These are phyloP conservation scores for Sigmodon hispidus DNA, from an alignment of 2,113 vertebrate genomes.

Conservation along the genomic window DNA sequence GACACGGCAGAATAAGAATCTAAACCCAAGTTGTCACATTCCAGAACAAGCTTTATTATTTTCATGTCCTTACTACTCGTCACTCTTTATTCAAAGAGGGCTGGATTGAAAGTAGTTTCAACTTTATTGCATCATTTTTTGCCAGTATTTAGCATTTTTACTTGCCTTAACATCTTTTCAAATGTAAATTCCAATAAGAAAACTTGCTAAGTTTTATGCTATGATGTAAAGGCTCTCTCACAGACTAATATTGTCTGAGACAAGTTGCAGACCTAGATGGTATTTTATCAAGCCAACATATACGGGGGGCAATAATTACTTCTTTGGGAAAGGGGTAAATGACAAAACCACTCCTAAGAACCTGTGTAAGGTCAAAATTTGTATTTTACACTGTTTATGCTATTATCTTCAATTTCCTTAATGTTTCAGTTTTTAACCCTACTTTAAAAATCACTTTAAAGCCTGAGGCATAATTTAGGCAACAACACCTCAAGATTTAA, in stretches of 20 bases:
- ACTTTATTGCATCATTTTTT: not conserved
- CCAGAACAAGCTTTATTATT: not conserved
- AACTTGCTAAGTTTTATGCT: not conserved
- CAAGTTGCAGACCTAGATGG: constrained; percentile 66
- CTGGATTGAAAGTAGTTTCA: not conserved
- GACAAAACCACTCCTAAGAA: constrained; percentile 79
- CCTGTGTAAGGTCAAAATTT: constrained; percentile 81
- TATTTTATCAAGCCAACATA: constrained; percentile 56
- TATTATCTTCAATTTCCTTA: constrained; percentile 70
- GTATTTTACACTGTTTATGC: constrained; percentile 78
- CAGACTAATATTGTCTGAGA: not conserved
- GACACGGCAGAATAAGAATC: not conserved
- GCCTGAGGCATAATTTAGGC: not conserved
- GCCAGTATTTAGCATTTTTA: not conserved
- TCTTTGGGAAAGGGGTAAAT: constrained; percentile 62
- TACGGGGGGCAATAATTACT: constrained; percentile 50
- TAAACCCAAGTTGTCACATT: not conserved
- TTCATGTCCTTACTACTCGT: too few relatives aligned
- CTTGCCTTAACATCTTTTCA: constrained; percentile 27
- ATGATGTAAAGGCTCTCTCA: not conserved
- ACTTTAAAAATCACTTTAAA: not conserved
- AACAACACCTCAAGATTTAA: not conserved
- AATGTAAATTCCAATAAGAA: not conserved
- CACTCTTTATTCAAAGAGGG: not conserved
- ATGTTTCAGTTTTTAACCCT: constrained; percentile 18